Evolutionary conservation across 2,113 vertebrate species (phyloP), one percentile per base, ranked within the genome.

Genomic region (Takifugu flavidus): DNA sequence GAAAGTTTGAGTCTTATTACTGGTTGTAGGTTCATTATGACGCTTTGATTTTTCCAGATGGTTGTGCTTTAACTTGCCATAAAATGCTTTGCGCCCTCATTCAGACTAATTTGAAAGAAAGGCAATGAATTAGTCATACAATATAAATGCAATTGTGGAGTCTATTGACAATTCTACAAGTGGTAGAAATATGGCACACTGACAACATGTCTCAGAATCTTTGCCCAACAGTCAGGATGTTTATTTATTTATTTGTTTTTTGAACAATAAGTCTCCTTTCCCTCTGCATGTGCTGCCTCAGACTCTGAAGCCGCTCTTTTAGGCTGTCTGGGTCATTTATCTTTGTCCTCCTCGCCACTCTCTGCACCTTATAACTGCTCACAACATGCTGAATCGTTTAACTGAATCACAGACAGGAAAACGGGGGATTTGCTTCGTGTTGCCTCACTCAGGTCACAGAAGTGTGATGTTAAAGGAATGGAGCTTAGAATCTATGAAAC

Each of bases 301-400:
- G 44, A 26, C 62, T 66, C 45, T 62, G 45, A 44, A 68, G 44
- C 54, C 12, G 69, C 20, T 65, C 31, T 59, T 14, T 49, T 25
- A 2, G 59, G 55, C 50, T 1, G 59, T 73, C 63, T 75, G 2
- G 29, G 69, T 72, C 63, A 65, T 82, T 77, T 52, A 57, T 82
- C 75, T 81, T 67, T 67, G 67, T 72, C 75, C 58, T 73, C 73
- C 63, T 70, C 42, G 57, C 50, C 51, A 65, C 62, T 62, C 44
- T 2, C 54, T 74, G 59, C 14, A 28, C 59, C 56, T 64, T 34
- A 52, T 39, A 54, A 55, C 60, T 53, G 20, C 34, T 47, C 31
- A 7, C 53, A 58, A 62, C 85, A 83, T 78, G 60, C 59, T 86
- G 80, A 79, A 86, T 62, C 61, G 28, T 85, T 88, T 79, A 80